Conservation (phyloP, 2,888 invertebrate species). For the Mesoligia furuncula region DNA sequence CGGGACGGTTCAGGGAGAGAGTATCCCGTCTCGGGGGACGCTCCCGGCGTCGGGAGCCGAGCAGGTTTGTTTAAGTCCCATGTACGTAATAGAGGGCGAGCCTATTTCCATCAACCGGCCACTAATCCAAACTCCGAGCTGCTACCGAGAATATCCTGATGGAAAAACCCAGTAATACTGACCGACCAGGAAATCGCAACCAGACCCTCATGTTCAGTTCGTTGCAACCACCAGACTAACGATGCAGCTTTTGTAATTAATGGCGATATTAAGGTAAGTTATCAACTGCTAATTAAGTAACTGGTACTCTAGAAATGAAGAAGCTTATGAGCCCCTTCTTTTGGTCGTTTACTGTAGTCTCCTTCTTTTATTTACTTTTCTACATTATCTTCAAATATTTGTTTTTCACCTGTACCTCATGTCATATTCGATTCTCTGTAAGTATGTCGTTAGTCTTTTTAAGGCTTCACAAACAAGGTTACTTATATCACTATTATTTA, state of each 20-base stretch:
- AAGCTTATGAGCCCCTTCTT: background rate
- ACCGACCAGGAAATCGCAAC: background rate
- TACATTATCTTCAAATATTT: background rate
- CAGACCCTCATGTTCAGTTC: background rate
- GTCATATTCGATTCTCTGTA: background rate
- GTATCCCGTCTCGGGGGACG: no score
- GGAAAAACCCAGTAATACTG: background rate
- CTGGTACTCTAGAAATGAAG: background rate
- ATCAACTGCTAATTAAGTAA: background rate
- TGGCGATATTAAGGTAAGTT: background rate
- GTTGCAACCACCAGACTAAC: background rate
- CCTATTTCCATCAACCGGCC: background rate
- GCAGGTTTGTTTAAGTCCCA: background rate
- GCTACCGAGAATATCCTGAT: background rate
- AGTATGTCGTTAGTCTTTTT: background rate
- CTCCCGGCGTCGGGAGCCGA: no score
- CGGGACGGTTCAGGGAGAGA: no score
- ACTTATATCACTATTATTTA: background rate
- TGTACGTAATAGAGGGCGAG: background rate
- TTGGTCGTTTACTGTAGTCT: background rate
- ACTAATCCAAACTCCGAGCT: background rate
- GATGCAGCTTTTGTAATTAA: background rate
- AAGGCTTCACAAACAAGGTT: background rate
- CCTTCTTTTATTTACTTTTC: background rate
- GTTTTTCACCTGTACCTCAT: background rate